Evolutionary conservation across 2,113 vertebrate species (phyloP), one percentile per base, ranked within the genome.

Genomic region (Tupaia chinensis): DNA sequence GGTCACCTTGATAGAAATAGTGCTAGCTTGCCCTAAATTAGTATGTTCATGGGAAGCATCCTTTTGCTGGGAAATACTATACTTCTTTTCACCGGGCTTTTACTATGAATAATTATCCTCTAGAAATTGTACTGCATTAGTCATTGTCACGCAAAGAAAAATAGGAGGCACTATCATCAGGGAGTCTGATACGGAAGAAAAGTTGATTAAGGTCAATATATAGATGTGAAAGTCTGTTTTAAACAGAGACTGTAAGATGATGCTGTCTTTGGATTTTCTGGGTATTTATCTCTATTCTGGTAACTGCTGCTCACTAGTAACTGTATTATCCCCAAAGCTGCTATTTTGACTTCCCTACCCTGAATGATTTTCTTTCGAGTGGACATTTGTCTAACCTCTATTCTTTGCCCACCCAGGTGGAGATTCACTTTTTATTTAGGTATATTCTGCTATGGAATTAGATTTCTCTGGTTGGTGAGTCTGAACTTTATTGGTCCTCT

Each of bases 381-480:
- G 14, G n/a, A 32, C 73, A 81, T 85, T 70, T 90, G 29, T 92
- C 73, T 97, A 86, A 97, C 53, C 27, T 95, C 66, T 96, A 93
- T 89, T 94, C 91, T 53, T 83, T 98, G 89, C 72, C 98, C 78
- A 96, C 93, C 23, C 94, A 99, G 99, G 99, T 99, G 99, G 99
- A 99, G 99, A 98, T 99, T 99, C 98, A 99, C 99, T 95, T 99
- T 99, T 99, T 99, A 99, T 99, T 98, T 99, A 97, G 98, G 97
- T 98, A 99, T 99, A 98, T 99, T 99, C 99, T 99, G 97, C 96
- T 99, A 99, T 90, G 99, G 99, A 94, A 95, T 99, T 98, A 98
- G 97, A 97, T 99, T 99, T 98, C 98, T 99, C 82, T 99, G 99
- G 99, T 99, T 99, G 99, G 99, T 99, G 98, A 99, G 99, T 99